Evolutionary conservation across 2,888 invertebrate genomes (phyloP), one percentile per base, ranked within the genome.

Genomic region (Cephus pulcher): DNA sequence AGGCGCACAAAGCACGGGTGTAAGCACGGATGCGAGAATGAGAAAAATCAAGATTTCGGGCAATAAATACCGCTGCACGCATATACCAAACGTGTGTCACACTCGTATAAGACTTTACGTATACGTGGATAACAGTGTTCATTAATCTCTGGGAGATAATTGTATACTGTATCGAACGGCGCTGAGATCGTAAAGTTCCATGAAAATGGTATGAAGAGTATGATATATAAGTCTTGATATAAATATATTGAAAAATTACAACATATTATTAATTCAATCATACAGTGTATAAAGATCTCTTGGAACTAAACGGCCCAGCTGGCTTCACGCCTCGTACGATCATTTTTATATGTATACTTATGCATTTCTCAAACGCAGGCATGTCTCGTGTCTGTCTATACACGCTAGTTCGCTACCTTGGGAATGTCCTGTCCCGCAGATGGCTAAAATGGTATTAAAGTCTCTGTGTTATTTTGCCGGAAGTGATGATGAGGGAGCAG

Each of bases 401-500:
- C 40, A 73, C 76, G 56, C 84, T 86, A 84, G 84, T 85, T 88
- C 93, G 94, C 92, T 96, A 96, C 97, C 97, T 97, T 95, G 97
- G 96, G 93, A 97, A 97, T 87, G 97, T 97, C 96, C 97, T 95
- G 94, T 97, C 97, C 95, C 96, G 95, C 92, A 97, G 96, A 93
- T 96, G 96, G 96, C 97, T 97, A 92, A 91, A 91, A 92, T 88
- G 89, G 88, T 88, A 91, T 89, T 86, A 86, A 87, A 88, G 76
- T 84, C 81, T 80, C 80, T 86, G 78, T 78, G 79, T 86, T 85
- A 85, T 83, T 86, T 82, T 77, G 81, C 82, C 78, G 79, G 82
- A 70, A 82, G 80, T 81, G 81, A 79, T 32, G 30, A 33, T 30
- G 30, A 33, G 70, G 70, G 30, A 33, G 30, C 12, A 70, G 70